phyloP scores from a whole-genome alignment of 1,140 invertebrate genomes.

The Tetranychus urticae region DNA sequence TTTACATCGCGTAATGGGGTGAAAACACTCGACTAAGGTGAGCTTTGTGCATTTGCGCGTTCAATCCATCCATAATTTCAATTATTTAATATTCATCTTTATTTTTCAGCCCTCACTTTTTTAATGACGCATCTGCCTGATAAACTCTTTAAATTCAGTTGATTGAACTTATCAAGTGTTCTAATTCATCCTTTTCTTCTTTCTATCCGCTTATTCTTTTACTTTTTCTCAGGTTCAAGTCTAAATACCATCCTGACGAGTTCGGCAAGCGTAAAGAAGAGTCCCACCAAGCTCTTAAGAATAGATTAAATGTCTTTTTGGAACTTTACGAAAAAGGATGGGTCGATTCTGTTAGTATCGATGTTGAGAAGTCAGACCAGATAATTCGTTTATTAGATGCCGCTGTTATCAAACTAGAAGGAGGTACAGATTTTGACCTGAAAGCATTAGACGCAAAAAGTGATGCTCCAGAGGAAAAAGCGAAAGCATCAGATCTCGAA shows the following conservation, averaged over 20 bases:
- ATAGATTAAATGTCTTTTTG: conserved; percentile 66
- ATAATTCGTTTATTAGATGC: conserved; percentile 75
- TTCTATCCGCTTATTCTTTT: background rate
- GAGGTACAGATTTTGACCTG: conserved; percentile 81
- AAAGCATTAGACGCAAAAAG: conserved; percentile 31
- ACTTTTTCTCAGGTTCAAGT: conserved; percentile 63
- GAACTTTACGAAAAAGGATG: conserved; percentile 49
- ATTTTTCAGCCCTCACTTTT: no score
- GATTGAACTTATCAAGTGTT: background rate
- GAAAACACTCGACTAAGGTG: background rate
- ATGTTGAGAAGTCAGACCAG: conserved; percentile 60
- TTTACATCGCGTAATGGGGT: background rate
- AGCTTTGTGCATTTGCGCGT: background rate
- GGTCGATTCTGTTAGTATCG: conserved; percentile 53
- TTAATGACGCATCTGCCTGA: background rate
- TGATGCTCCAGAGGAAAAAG: conserved; percentile 16
- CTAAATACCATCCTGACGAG: conserved; percentile 95
- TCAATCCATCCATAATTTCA: background rate
- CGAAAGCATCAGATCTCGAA: background rate
- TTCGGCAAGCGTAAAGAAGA: conserved; percentile 71
- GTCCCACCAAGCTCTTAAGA: conserved; percentile 52
- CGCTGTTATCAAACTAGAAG: conserved; percentile 88
- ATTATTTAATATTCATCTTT: no score
- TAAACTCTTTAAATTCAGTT: background rate
- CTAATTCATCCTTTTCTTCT: background rate